Conservation (phyloP, 1,140 invertebrate species). For the Rhagoletis zephyria region DNA sequence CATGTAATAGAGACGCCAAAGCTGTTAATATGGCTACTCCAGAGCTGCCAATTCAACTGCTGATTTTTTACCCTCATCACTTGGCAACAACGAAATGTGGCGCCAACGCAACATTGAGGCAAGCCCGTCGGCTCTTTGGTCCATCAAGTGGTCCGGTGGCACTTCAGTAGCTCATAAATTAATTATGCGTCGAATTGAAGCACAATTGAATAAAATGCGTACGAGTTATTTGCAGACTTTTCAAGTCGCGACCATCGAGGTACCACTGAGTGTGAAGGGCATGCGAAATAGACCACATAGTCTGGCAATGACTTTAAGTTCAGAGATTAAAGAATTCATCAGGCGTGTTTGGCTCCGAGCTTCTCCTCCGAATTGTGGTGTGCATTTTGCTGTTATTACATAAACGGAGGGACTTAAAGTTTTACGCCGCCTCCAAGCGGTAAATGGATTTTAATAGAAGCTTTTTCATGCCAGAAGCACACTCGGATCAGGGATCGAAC, state of each 20-base stretch:
- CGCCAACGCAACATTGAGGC: not conserved
- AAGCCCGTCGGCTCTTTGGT: slow-evolving; percentile 17
- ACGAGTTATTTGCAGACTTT: slow-evolving; percentile 8
- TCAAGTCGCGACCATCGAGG: not conserved
- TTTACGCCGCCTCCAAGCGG: no score
- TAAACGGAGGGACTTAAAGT: no score
- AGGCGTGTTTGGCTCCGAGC: no score
- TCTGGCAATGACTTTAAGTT: no score
- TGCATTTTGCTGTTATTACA: no score
- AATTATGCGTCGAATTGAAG: slow-evolving; percentile 40
- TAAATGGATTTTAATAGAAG: no score
- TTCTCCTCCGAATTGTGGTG: no score
- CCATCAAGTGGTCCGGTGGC: slow-evolving; percentile 12
- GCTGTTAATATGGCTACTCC: slow-evolving; percentile 30
- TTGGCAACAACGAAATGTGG: not conserved
- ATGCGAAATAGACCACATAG: no score
- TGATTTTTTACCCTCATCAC: slow-evolving; percentile 3
- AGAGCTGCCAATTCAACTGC: not conserved
- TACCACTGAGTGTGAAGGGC: no score
- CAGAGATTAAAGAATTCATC: no score
- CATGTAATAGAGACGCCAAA: slow-evolving; percentile 45
- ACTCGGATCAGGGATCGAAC: no score
- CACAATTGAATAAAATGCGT: slow-evolving; percentile 51
- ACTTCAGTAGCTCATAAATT: slow-evolving; percentile 48
- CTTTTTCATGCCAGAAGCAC: no score